These are phyloP conservation scores for Enteromius trimaculatus DNA, from an alignment of 2,797 vertebrate species.

Conservation along the genomic window DNA sequence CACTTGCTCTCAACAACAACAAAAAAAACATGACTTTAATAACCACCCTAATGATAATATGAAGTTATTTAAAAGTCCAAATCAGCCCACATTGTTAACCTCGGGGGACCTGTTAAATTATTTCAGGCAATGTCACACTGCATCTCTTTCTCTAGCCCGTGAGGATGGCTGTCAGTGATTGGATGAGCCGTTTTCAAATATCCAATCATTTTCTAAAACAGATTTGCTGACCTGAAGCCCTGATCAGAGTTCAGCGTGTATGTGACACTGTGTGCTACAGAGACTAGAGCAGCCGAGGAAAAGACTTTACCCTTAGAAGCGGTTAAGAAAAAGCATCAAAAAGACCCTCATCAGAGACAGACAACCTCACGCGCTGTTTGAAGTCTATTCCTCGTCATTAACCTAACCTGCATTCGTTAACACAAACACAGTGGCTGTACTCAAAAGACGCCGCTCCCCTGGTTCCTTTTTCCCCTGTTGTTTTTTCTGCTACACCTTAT, in stretches of 20 bases:
- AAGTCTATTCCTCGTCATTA: constrained; percentile 57
- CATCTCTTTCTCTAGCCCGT: background rate
- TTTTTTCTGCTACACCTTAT: constrained; percentile 49
- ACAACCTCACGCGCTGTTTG: constrained; percentile 46
- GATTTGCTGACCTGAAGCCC: constrained; percentile 12
- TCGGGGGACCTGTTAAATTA: constrained; percentile 24
- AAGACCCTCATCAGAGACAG: constrained; percentile 46
- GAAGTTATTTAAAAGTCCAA: constrained; percentile 22
- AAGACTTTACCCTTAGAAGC: constrained; percentile 41
- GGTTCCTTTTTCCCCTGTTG: constrained; percentile 34
- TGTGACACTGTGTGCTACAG: background rate
- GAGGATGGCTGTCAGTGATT: background rate
- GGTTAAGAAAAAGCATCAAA: constrained; percentile 50
- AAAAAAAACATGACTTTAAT: constrained; percentile 13
- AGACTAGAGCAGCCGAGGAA: background rate
- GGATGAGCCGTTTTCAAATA: background rate
- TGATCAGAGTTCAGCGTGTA: constrained; percentile 12
- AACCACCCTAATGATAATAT: constrained; percentile 7
- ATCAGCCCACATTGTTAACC: constrained; percentile 43
- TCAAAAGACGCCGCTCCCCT: constrained; percentile 39
- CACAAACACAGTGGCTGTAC: constrained; percentile 51
- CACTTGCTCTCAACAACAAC: background rate
- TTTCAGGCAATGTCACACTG: constrained; percentile 13
- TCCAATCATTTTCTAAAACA: background rate
- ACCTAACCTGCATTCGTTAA: constrained; percentile 55